Evolutionary conservation across 2,797 vertebrate species (phyloP), one percentile per base, ranked within the genome.

Genomic region (Allobates femoralis): DNA sequence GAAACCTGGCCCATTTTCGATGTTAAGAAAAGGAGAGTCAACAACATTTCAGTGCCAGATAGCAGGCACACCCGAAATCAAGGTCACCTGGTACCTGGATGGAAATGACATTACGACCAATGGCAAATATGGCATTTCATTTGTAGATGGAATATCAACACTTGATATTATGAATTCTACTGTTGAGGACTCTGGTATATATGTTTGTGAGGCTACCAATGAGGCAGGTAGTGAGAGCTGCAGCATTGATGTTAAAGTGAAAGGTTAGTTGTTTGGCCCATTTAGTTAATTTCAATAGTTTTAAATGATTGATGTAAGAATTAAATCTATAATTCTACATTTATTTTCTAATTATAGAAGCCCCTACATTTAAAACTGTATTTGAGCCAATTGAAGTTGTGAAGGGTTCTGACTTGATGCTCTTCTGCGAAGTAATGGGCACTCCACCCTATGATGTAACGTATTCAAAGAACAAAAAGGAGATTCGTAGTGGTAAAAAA

Each of bases 171-270:
- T 92, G 80, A 89, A 90, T 56, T 92, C 96, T 84, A 95, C 95
- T 74, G 90, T 94, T 78, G 96, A 93, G 89, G 97, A 99, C 32
- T 96, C 96, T 60, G 97, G 97, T 5, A 94, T 94, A 67, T 99
- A 98, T 60, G 96, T 97, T 90, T 99, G 98, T 32, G 98, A 99
- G 93, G 98, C 97, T 87, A 96, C 94, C 37, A 99, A 99, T 85
- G 97, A 99, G 6, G 98, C 98, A 0, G 98, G 98, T 87, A 98
- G 96, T 0, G 97, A 98, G 77, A 99, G 97, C 94, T 99, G 98
- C 94, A 99, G 96, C 91, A 87, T 97, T 92, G 97, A 99, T 85
- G 93, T 99, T 78, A 97, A 95, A 94, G 98, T 99, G 62, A 99
- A 99, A 99, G 98, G 98, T 99, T 90, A 53, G 98, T 96, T 89